phyloP scores from a whole-genome alignment of 2,888 invertebrate species.

The Cremastinae sp. region DNA sequence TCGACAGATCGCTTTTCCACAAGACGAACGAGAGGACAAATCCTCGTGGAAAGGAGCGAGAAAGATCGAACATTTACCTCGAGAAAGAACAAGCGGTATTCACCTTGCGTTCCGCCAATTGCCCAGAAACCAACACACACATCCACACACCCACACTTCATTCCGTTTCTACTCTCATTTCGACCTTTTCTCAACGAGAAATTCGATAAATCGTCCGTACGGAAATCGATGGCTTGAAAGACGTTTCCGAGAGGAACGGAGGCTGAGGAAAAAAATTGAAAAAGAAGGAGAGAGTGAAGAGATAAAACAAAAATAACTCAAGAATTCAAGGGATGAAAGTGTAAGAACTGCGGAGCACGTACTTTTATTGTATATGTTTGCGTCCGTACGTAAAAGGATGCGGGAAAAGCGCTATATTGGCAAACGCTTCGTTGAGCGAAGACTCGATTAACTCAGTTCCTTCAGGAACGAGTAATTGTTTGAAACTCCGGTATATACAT shows the following conservation, averaged over 20 bases:
- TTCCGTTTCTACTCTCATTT: neutral
- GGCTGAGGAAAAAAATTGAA: slow-evolving; percentile 30
- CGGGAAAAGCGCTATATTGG: neutral
- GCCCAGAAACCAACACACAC: slow-evolving; percentile 39
- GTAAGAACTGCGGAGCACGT: slow-evolving; percentile 16
- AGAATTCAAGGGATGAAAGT: neutral
- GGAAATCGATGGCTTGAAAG: slow-evolving; percentile 41
- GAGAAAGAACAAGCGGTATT: slow-evolving; percentile 46
- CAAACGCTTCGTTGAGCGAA: slow-evolving; percentile 51
- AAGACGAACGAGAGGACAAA: slow-evolving; percentile 51
- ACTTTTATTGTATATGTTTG: neutral
- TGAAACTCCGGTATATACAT: slow-evolving; percentile 56
- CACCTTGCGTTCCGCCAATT: slow-evolving; percentile 47
- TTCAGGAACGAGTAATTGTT: slow-evolving; percentile 60
- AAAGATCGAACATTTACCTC: slow-evolving; percentile 26
- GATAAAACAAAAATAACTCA: neutral
- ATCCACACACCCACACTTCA: neutral
- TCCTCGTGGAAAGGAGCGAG: slow-evolving; percentile 14
- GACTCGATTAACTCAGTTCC: slow-evolving; percentile 60
- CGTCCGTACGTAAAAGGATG: no score
- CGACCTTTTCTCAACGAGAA: slow-evolving; percentile 4
- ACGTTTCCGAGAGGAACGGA: slow-evolving; percentile 21
- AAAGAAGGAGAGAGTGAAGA: neutral
- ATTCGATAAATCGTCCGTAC: slow-evolving; percentile 55
- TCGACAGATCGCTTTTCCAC: slow-evolving; percentile 38